Evolutionary conservation across 2,113 vertebrate species (phyloP).

Genomic region (Etheostoma spectabile): DNA sequence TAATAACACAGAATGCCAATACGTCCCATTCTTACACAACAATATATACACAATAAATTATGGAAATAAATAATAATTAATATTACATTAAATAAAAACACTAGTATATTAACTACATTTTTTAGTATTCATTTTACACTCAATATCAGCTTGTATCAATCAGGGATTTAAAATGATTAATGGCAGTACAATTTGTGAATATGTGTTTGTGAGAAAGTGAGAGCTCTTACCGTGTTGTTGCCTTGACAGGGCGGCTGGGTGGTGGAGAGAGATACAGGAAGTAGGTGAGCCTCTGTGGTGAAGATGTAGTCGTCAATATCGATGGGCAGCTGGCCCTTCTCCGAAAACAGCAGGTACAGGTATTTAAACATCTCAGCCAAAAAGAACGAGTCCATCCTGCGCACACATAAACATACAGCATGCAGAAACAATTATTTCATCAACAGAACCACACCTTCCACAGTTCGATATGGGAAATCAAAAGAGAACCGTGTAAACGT

Average conservation of each 20-base stretch:
- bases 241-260: slow-evolving; percentile 78
- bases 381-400: slow-evolving; percentile 99
- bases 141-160: slow-evolving; percentile 8
- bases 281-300: slow-evolving; percentile 96
- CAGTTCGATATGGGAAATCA: too few species aligned
- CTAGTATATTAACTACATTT: background rate
- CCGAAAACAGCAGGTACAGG: slow-evolving; percentile 95
- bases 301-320: slow-evolving; percentile 98
- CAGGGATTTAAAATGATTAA: background rate
- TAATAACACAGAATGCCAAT: background rate
- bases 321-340: slow-evolving; percentile 94
- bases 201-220: background rate
- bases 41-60: background rate
- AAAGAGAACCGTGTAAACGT: background rate
- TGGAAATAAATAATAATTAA: background rate
- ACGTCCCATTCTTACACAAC: background rate
- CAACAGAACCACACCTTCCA: too few species aligned
- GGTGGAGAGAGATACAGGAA: slow-evolving; percentile 95
- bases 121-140: background rate
- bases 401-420: background rate
- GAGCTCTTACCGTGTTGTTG: slow-evolving; percentile 78
- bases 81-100: too few species aligned
- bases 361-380: slow-evolving; percentile 99
- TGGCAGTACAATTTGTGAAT: background rate
- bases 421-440: background rate